phyloP scores from a whole-genome alignment of 2,113 vertebrate species.

The Ictalurus furcatus region DNA sequence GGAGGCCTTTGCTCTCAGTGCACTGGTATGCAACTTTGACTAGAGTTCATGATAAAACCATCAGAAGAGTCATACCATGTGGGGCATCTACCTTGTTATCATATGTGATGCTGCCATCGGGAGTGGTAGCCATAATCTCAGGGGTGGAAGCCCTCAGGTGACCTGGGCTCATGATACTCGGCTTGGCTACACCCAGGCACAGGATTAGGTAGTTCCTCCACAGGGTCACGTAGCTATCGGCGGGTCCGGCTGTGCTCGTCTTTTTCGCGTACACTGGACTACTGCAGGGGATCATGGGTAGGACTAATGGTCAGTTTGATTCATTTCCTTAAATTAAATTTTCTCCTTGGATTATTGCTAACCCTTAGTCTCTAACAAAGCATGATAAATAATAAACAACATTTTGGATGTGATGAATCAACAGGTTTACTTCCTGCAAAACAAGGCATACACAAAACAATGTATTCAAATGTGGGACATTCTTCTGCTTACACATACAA shows the following conservation, averaged over 20 bases:
- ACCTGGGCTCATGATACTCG: conserved; percentile 97
- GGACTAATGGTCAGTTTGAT: neutral
- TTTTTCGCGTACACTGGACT: conserved; percentile 97
- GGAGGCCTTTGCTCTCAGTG: neutral
- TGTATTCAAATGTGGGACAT: neutral
- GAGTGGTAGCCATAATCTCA: conserved; percentile 95
- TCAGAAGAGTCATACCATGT: neutral
- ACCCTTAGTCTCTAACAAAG: neutral
- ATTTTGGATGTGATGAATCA: neutral
- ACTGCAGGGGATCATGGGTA: conserved; percentile 65
- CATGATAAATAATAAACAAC: neutral
- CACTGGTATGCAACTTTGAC: neutral
- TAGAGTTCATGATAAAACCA: neutral
- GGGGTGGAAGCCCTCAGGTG: conserved; percentile 94
- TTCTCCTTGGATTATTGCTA: neutral
- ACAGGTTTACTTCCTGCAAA: neutral
- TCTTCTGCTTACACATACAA: neutral
- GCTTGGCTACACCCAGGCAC: conserved; percentile 94
- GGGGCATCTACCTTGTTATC: conserved; percentile 87
- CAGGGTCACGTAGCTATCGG: conserved; percentile 90
- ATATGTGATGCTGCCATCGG: conserved; percentile 91
- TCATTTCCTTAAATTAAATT: neutral
- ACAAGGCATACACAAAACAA: neutral
- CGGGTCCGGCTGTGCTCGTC: conserved; percentile 85
- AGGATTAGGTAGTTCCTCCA: conserved; percentile 98